Evolutionary conservation across 2,113 vertebrate species (phyloP).

Genomic region (Lamprologus ornatipinnis): DNA sequence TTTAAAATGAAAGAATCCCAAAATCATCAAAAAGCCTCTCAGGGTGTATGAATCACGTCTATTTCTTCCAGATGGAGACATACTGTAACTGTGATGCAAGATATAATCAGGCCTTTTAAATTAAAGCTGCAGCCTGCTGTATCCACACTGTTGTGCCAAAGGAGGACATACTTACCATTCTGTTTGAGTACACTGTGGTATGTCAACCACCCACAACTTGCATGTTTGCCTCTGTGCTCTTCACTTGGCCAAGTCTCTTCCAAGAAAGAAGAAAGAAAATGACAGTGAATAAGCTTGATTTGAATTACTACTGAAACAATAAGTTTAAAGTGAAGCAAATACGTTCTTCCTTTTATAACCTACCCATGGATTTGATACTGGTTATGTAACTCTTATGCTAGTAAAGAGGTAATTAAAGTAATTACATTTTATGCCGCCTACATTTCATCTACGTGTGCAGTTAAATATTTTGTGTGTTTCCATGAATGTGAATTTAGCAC

Average conservation of each 20-base stretch:
- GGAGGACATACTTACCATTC: not conserved
- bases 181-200: not conserved
- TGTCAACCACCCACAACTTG: not conserved
- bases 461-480: not conserved
- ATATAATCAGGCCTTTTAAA: not conserved
- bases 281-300: not conserved
- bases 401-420: not conserved
- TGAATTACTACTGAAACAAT: not conserved
- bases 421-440: rapidly evolving
- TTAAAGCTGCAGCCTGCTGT: not conserved
- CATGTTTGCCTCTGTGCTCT: not conserved
- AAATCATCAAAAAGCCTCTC: not conserved
- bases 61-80: slow-evolving; percentile 24
- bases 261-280: not conserved
- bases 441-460: not conserved
- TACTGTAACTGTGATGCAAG: not conserved
- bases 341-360: not conserved
- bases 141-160: not conserved
- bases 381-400: not conserved
- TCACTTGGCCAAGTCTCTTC: not conserved
- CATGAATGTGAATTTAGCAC: not conserved
- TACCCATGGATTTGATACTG: not conserved
- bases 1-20: not conserved
- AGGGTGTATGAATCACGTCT: not conserved
- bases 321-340: not conserved